A percentile compares a stretch with the other conserved stretches of the same genome.
Conservation (phyloP, 1,140 invertebrate genomes). For the Anadara kagoshimensis region DNA sequence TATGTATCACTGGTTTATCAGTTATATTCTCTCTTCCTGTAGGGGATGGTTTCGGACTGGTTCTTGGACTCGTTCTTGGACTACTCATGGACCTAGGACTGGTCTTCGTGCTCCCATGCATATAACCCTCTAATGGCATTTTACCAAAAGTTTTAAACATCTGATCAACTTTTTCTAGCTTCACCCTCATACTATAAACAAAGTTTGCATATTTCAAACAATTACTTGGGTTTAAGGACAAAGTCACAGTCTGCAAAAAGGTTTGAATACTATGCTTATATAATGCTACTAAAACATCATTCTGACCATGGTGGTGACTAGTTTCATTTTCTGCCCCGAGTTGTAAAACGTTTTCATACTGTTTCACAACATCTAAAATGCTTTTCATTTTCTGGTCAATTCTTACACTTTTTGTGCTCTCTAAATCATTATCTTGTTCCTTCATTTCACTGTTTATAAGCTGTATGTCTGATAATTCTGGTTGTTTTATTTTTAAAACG, state of each 20-base stretch:
- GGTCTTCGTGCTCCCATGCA: conserved; percentile 13
- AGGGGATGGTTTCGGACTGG: conserved; percentile 14
- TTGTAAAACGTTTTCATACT: conserved; percentile 48
- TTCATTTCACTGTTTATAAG: neutral
- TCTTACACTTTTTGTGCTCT: conserved; percentile 12
- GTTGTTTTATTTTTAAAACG: conserved; percentile 50
- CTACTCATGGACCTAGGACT: conserved; percentile 10
- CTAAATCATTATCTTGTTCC: conserved; percentile 3
- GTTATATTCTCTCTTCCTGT: neutral
- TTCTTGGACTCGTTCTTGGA: conserved; percentile 14
- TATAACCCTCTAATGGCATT: conserved; percentile 26
- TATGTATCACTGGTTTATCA: conserved; percentile 50
- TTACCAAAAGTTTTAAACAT: conserved; percentile 33
- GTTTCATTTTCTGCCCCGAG: conserved; percentile 32
- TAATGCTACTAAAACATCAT: conserved; percentile 16
- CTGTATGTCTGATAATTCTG: conserved; percentile 11
- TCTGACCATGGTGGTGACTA: conserved; percentile 9
- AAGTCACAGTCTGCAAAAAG: conserved; percentile 37
- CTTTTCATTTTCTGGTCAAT: conserved; percentile 33
- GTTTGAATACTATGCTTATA: conserved; percentile 42
- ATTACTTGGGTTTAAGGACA: conserved; percentile 44
- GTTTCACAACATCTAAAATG: conserved; percentile 29
- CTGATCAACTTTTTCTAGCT: conserved; percentile 38
- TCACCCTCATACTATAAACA: conserved; percentile 33
- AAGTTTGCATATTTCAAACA: conserved; percentile 34